Evolutionary conservation across 2,888 invertebrate genomes (phyloP).

Genomic region (Anoncus sp.): DNA sequence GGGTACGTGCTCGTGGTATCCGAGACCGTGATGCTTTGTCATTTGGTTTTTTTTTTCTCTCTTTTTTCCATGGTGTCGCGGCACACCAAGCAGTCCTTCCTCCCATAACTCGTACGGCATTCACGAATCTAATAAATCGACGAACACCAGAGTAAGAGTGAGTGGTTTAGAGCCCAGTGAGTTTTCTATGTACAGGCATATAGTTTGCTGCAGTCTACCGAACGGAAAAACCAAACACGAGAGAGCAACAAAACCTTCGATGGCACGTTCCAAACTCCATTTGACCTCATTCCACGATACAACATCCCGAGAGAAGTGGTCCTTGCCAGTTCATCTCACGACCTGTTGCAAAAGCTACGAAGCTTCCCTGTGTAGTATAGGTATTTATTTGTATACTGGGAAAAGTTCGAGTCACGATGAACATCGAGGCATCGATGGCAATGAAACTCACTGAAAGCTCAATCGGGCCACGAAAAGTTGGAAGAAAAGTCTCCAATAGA

Average conservation of each 20-base stretch:
- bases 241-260: slow-evolving; percentile 18
- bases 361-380: neutral
- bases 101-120: slow-evolving; percentile 9
- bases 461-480: slow-evolving; percentile 12
- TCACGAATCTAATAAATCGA: slow-evolving; percentile 55
- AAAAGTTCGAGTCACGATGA: slow-evolving; percentile 20
- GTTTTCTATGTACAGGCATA: slow-evolving; percentile 11
- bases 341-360: slow-evolving; percentile 56
- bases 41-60: slow-evolving; percentile 24
- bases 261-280: slow-evolving; percentile 55
- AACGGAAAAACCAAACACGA: neutral
- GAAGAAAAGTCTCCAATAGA: neutral
- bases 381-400: neutral
- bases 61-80: slow-evolving; percentile 1
- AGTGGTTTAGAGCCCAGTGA: slow-evolving; percentile 18
- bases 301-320: slow-evolving; percentile 25
- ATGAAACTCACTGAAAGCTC: slow-evolving; percentile 26
- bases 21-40: slow-evolving; percentile 23
- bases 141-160: slow-evolving; percentile 20
- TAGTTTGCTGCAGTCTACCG: neutral
- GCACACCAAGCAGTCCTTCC: slow-evolving; percentile 22
- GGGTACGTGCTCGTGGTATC: neutral
- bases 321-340: slow-evolving; percentile 47
- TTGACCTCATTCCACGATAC: slow-evolving; percentile 20
- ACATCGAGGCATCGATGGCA: slow-evolving; percentile 29